Evolutionary conservation across 2,797 vertebrate genomes (phyloP).

Genomic region (Graptemys geographica): DNA sequence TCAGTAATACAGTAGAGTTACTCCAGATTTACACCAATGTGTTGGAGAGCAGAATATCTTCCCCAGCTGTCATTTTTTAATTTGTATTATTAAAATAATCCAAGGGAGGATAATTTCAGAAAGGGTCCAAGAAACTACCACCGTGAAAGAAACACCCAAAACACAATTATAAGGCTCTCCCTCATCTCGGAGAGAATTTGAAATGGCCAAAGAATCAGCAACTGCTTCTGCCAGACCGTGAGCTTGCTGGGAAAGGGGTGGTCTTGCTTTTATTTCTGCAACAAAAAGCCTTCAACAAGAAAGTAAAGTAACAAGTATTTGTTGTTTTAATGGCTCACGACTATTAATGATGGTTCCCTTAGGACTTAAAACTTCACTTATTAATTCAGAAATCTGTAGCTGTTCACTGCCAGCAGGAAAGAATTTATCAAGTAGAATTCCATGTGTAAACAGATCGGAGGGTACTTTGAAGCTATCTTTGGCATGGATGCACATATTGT

Average conservation of each 20-base stretch:
- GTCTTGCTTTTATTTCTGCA: neutral
- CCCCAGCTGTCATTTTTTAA: neutral
- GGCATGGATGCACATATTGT: neutral
- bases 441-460: neutral
- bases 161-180: neutral
- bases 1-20: neutral
- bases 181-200: neutral
- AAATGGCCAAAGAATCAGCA: neutral
- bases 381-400: neutral
- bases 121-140: neutral
- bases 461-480: neutral
- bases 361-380: neutral
- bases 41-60: neutral
- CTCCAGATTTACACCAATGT: neutral
- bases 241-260: neutral
- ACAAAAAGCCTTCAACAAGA: neutral
- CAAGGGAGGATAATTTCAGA: neutral
- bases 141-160: neutral
- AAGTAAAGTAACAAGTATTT: neutral
- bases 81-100: neutral
- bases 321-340: neutral
- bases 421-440: neutral
- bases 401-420: neutral
- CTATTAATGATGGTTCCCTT: neutral
- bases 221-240: neutral